phyloP scores from a whole-genome alignment of 2,797 vertebrate species.

The Spheniscus humboldti region DNA sequence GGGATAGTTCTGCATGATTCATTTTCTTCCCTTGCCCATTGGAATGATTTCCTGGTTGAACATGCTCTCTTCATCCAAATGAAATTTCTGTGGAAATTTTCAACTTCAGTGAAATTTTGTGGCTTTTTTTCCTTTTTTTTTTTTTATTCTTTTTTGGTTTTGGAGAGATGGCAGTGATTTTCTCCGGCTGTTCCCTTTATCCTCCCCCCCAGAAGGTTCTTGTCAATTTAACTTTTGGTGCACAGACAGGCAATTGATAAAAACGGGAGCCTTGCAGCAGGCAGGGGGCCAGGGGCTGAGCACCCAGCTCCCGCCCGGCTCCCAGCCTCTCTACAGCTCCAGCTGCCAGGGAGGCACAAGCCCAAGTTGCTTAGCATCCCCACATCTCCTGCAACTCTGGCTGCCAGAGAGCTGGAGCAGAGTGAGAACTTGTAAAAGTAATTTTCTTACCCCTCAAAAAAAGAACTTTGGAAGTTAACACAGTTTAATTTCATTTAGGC shows the following conservation, averaged over 20 bases:
- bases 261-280: not conserved
- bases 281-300: conserved; percentile 3
- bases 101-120: not conserved
- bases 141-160: not conserved
- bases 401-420: conserved; percentile 5
- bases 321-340: not conserved
- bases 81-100: not conserved
- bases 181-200: not conserved
- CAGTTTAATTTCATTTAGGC: not conserved
- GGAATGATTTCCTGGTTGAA: not conserved
- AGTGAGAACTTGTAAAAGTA: conserved; percentile 25
- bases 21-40: not conserved
- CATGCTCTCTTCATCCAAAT: not conserved
- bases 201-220: not conserved
- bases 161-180: not conserved
- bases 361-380: conserved; percentile 20
- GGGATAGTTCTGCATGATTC: not conserved
- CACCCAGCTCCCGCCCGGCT: not conserved
- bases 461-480: not conserved
- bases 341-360: conserved; percentile 38
- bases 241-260: not conserved
- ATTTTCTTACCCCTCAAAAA: not conserved
- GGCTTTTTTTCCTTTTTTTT: not conserved
- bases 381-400: conserved; percentile 1
- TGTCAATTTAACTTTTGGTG: not conserved